phyloP scores from a whole-genome alignment of 2,888 invertebrate species.

The Spatulosminthurus flaviceps region DNA sequence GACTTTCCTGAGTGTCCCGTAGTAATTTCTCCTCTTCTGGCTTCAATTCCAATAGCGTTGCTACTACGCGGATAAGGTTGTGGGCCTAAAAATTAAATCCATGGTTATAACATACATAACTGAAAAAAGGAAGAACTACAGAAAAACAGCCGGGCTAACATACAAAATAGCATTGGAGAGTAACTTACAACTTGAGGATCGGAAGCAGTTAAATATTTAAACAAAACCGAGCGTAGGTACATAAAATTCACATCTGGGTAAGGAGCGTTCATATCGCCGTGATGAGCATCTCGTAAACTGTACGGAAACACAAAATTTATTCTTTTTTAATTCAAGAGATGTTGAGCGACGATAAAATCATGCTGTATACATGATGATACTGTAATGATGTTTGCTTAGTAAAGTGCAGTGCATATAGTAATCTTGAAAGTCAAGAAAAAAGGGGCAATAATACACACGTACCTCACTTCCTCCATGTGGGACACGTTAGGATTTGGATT shows the following conservation, averaged over 20 bases:
- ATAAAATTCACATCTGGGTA: slow-evolving; percentile 54
- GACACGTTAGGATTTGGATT: slow-evolving; percentile 2
- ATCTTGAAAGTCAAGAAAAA: too few relatives aligned
- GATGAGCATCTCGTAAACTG: slow-evolving; percentile 46
- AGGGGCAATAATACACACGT: background rate
- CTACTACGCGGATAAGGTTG: slow-evolving; percentile 60
- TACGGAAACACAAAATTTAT: background rate
- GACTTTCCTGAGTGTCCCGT: slow-evolving; percentile 47
- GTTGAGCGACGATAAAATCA: too few relatives aligned
- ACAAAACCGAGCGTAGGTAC: slow-evolving; percentile 57
- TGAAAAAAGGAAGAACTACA: background rate
- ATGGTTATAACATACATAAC: background rate
- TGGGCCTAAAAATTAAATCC: slow-evolving; percentile 45
- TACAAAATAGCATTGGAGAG: too few relatives aligned
- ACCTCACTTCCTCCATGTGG: slow-evolving; percentile 47
- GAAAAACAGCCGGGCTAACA: too few relatives aligned
- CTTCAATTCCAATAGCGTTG: slow-evolving; percentile 57
- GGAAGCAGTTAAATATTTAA: slow-evolving; percentile 61
- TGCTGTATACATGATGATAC: background rate
- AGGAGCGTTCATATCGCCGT: slow-evolving; percentile 44
- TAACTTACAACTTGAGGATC: slow-evolving; percentile 61
- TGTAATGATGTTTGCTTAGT: background rate
- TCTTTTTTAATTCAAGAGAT: background rate
- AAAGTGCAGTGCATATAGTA: too few relatives aligned
- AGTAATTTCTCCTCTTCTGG: slow-evolving; percentile 58